Evolutionary conservation across 2,888 invertebrate genomes (phyloP).

Genomic region (Trisateles emortualis): DNA sequence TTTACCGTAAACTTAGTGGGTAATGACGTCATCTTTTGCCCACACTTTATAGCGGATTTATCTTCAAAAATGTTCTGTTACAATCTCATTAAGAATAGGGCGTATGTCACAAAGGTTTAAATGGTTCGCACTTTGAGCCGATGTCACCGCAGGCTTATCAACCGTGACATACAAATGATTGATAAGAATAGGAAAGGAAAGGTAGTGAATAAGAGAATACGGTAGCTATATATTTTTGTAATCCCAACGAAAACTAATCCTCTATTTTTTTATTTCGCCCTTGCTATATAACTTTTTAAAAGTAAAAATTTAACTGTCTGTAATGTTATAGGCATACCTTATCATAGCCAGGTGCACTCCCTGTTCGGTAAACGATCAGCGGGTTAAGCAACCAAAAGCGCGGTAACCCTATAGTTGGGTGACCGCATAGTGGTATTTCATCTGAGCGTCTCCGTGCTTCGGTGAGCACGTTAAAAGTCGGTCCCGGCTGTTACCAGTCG

Average conservation of each 20-base stretch:
- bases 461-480: too few species aligned
- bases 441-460: too few species aligned
- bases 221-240: conserved; percentile 36
- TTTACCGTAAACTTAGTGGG: conserved; percentile 29
- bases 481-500: too few species aligned
- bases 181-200: conserved; percentile 3
- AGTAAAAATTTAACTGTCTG: conserved; percentile 1
- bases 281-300: conserved; percentile 7
- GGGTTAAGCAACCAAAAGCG: too few species aligned
- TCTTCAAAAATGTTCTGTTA: conserved; percentile 51
- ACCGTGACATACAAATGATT: neutral
- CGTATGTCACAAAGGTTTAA: conserved; percentile 8
- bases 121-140: neutral
- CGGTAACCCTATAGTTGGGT: too few species aligned
- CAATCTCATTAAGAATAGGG: conserved; percentile 56
- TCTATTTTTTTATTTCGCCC: conserved; percentile 22
- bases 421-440: too few species aligned
- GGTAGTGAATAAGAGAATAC: conserved; percentile 6
- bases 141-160: neutral
- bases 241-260: conserved; percentile 23
- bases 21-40: conserved; percentile 23
- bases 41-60: conserved; percentile 45
- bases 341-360: neutral
- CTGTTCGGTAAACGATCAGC: too few species aligned
- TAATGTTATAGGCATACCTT: neutral